Base-by-base conservation (phyloP, 2,888 invertebrate genomes). In the Girardia tigrina region DNA sequence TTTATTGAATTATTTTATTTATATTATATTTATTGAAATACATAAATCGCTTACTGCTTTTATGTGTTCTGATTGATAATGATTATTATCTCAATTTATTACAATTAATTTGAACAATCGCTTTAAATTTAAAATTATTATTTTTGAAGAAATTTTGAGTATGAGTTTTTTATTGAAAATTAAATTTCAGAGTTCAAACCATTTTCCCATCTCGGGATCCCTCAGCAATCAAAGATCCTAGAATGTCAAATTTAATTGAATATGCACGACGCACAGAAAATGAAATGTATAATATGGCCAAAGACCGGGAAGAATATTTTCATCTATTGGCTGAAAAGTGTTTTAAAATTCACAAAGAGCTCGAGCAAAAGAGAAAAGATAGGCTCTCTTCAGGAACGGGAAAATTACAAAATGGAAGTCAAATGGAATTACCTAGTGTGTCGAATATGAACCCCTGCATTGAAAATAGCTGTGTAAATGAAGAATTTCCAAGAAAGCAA, bases 241-340 rank as follows among this genome's bases (percentile, higher is more conserved):
- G 97, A 80, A 94, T 99, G 91, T 91, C 91, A 82, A 97, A 97
- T 86, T 87, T 99, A 78, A 94, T 98, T 26, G 91, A 92, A 0
- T 99, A 98, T 84, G 98, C 98, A 75, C 88, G 92, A 80, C 98
- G 98, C 86, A 97, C 99, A 0, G 98, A 99, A 85, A 93, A 94
- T 70, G 97, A 98, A 82, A 98, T 99, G 97, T 99, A 95, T 84
- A 94, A 94, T 85, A 91, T 91, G 89, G 97, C 97, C 0, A 93
- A 94, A 82, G 93, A 92, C 75, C 88, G 94, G 83, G 95, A 95
- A 0, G 95, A 97, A 82, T 98, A 98, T 86, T 99, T 98, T 85
- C 97, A 98, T 82, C 86, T 98, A 78, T 87, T 99, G 77, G 98
- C 98, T 0, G 97, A 98, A 84, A 98, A 98, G 85, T 98, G 99